Evolutionary conservation across 2,797 vertebrate genomes (phyloP).

Genomic region (Centroberyx gerrardi): DNA sequence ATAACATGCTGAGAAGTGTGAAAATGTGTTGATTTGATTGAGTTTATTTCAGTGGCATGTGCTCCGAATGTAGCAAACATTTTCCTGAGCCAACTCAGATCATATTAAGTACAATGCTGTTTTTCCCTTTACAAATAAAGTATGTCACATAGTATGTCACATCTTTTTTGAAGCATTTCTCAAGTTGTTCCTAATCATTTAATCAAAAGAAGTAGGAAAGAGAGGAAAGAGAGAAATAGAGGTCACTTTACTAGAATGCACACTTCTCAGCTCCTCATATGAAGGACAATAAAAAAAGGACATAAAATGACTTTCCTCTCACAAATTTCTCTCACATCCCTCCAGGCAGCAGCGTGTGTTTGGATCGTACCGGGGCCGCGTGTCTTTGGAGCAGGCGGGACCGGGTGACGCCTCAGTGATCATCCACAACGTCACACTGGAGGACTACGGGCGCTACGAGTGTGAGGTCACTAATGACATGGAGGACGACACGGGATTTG

Average conservation of each 20-base stretch:
- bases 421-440: constrained; percentile 94
- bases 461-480: constrained; percentile 97
- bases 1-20: not conserved
- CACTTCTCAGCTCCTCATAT: too few relatives aligned
- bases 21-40: not conserved
- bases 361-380: constrained; percentile 89
- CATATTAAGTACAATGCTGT: not conserved
- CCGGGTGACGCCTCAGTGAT: constrained; percentile 92
- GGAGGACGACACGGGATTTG: constrained; percentile 94
- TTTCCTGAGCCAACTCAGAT: not conserved
- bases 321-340: constrained; percentile 13
- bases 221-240: too few relatives aligned
- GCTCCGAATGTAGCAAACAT: not conserved
- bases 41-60: not conserved
- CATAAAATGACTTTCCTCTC: not conserved
- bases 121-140: not conserved
- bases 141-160: not conserved
- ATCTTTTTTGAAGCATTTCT: not conserved
- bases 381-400: constrained; percentile 89
- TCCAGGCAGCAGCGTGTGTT: constrained; percentile 88
- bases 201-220: too few relatives aligned
- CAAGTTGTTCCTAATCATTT: not conserved
- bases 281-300: too few relatives aligned
- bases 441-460: constrained; percentile 96
- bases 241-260: too few relatives aligned